Evolutionary conservation across 2,888 invertebrate genomes (phyloP), one percentile per base, ranked within the genome.

Genomic region (Theretra japonica): DNA sequence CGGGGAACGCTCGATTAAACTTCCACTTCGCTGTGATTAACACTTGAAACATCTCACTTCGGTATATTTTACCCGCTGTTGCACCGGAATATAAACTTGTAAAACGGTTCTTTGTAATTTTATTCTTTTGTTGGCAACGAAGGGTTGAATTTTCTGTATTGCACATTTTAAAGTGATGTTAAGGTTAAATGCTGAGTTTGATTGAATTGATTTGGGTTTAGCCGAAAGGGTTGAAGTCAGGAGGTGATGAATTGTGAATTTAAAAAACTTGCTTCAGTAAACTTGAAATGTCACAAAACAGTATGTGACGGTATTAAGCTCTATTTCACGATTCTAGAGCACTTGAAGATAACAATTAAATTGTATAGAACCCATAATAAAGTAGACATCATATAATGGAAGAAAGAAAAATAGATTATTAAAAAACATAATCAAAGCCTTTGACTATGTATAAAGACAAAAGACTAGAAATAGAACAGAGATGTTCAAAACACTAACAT

Each of bases 1-100:
- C 68, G 71, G 74, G 70, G 70, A 75, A 75, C 74, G 73, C 74
- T 74, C 76, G 75, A 78, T 80, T 76, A 74, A 79, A 81, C 78
- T 78, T 80, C 70, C 71, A 74, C 77, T 76, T 48, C 60, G 69
- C 58, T 58, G 69, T 72, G 73, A 74, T 77, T 72, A 75, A 74
- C 73, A 74, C 73, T 76, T 74, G 71, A 76, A 77, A 71, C 23
- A 56, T 21, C 70, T 41, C 70, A 21, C 41, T 56, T 53, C 25
- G 62, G 28, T 70, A 62, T 53, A 62, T 70, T 70, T 53, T 56
- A 53, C n/a, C 33, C 19, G n/a, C 56, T n/a, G 33, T 56, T 53
- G 50, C 48, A 25, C 53, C n/a, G 7, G 15, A 65, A 30, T 57
- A 56, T 71, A 65, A 65, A 65, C 5, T 65, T 65, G 59, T 25